A percentile compares a stretch with the other conserved stretches of the same genome.
These are phyloP conservation scores for Odontocolon sp. DNA, from an alignment of 2,888 invertebrate species.

Conservation along the genomic window DNA sequence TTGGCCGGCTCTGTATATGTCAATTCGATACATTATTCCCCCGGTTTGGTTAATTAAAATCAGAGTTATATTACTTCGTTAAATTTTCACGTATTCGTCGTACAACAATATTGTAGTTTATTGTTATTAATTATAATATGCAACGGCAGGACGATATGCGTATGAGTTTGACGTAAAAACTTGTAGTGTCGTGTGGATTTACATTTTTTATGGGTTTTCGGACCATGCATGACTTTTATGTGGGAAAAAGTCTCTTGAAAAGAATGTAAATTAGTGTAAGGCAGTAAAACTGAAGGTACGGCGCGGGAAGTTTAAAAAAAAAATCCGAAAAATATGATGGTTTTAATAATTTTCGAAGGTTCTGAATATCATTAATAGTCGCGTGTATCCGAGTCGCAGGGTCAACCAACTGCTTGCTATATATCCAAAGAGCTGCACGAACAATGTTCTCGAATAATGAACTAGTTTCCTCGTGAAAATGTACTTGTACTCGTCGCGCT, in stretches of 20 bases:
- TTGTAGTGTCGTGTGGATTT: constrained; percentile 1
- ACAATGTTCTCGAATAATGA: neutral
- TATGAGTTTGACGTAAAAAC: constrained; percentile 9
- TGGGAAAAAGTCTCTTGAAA: neutral
- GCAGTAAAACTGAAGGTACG: constrained; percentile 8
- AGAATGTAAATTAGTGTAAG: constrained; percentile 22
- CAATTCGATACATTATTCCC: neutral
- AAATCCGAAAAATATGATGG: neutral
- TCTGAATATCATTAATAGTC: neutral
- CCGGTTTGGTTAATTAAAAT: neutral
- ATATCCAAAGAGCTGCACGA: neutral
- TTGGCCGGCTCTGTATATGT: too few relatives aligned
- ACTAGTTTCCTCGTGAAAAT: neutral
- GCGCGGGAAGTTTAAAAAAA: neutral
- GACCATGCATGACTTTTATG: neutral
- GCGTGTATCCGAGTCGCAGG: neutral
- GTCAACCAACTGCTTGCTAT: neutral
- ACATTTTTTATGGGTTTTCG: constrained; percentile 33
- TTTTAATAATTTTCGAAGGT: constrained; percentile 6
- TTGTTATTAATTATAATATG: neutral
- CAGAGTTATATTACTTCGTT: neutral
- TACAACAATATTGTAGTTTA: neutral
- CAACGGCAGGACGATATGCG: neutral
- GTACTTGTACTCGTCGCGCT: neutral
- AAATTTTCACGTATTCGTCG: neutral